A percentile compares a stretch with the other conserved stretches of the same genome.
phyloP scores from a whole-genome alignment of 1,140 invertebrate species.

The Paraescarpia echinospica region DNA sequence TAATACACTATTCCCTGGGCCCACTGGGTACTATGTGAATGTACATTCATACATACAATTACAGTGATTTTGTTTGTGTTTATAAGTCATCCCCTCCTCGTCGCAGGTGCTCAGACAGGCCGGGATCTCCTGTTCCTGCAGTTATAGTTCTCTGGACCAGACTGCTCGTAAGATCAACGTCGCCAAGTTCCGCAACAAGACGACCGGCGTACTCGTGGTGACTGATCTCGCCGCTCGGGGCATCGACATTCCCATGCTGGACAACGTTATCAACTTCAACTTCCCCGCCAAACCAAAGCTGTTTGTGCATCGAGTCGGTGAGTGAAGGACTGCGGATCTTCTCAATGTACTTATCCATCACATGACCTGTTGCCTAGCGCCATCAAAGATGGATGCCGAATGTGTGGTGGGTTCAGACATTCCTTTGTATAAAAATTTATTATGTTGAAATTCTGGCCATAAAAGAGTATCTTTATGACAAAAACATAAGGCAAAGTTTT shows the following conservation, averaged over 20 bases:
- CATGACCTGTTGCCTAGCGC: too few species aligned
- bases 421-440: too few species aligned
- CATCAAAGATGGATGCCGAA: too few species aligned
- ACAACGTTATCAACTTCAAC: conserved; percentile 96
- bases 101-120: conserved; percentile 78
- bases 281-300: conserved; percentile 96
- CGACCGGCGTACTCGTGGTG: conserved; percentile 74
- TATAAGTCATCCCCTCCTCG: conserved; percentile 27
- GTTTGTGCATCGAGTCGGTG: conserved; percentile 97
- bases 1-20: too few species aligned
- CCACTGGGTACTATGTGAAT: too few species aligned
- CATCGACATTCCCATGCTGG: conserved; percentile 93
- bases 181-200: conserved; percentile 79
- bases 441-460: too few species aligned
- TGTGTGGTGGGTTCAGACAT: too few species aligned
- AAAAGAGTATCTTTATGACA: too few species aligned
- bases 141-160: conserved; percentile 95
- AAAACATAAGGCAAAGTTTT: too few species aligned
- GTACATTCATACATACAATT: too few species aligned
- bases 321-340: conserved; percentile 53
- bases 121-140: conserved; percentile 81
- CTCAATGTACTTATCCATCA: neutral
- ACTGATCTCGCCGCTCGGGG: conserved; percentile 97
- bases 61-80: neutral
- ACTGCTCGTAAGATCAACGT: conserved; percentile 93